Evolutionary conservation across 2,888 invertebrate genomes (phyloP).

Genomic region (Peribatodes rhomboidaria): DNA sequence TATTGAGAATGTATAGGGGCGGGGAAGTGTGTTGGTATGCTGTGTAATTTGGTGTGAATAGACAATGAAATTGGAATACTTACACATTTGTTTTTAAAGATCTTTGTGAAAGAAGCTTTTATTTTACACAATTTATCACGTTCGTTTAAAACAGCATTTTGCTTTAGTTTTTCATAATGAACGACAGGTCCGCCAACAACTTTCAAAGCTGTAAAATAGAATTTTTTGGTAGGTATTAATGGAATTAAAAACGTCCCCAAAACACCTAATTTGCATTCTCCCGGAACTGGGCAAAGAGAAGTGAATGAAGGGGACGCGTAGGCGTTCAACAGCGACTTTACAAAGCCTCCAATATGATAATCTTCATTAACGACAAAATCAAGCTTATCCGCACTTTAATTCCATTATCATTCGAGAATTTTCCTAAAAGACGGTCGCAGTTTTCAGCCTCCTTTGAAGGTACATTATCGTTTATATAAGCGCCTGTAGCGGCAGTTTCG

Average conservation of each 20-base stretch:
- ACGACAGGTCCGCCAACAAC: too few species aligned
- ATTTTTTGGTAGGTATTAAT: too few species aligned
- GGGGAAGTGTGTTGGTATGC: too few species aligned
- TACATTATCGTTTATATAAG: conserved; percentile 24
- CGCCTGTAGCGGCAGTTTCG: neutral
- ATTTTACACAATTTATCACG: too few species aligned
- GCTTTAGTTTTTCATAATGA: too few species aligned
- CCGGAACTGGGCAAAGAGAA: neutral
- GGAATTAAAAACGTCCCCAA: too few species aligned
- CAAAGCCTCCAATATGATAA: conserved; percentile 17
- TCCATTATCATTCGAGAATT: conserved; percentile 26
- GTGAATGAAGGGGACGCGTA: neutral
- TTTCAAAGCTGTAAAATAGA: too few species aligned
- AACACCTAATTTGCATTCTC: neutral
- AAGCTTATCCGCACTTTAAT: conserved; percentile 18
- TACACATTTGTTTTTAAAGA: too few species aligned
- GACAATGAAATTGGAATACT: neutral
- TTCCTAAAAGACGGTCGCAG: conserved; percentile 20
- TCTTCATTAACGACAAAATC: conserved; percentile 22
- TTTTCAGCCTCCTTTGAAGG: conserved; percentile 17
- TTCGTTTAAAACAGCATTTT: too few species aligned
- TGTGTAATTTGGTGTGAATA: neutral
- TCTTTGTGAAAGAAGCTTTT: too few species aligned
- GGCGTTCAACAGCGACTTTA: neutral
- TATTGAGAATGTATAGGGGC: neutral